These are phyloP conservation scores for Aplysina aerophoba DNA, from an alignment of 37 sponge, comb jelly and placozoan genomes.

Conservation along the genomic window DNA sequence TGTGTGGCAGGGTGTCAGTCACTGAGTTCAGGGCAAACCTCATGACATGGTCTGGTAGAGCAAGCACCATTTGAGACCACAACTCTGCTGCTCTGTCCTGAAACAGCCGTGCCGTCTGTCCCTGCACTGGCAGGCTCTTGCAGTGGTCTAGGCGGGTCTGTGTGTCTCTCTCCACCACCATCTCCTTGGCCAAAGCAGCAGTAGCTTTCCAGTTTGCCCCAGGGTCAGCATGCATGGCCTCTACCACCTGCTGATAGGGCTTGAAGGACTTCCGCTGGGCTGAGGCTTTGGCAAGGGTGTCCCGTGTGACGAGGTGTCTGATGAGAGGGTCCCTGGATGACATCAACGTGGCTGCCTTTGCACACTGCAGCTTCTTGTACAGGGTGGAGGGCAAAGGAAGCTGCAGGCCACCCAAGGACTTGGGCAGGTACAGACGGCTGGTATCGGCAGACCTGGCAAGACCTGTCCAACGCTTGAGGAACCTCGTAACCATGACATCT, in stretches of 20 bases:
- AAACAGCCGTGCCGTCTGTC: not conserved
- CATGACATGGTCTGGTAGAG: not conserved
- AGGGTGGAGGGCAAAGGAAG: constrained; percentile 5
- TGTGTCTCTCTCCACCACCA: not conserved
- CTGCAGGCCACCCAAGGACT: not conserved
- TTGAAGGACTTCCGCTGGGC: not conserved
- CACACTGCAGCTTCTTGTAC: too few relatives aligned
- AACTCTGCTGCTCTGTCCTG: not conserved
- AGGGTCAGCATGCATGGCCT: not conserved
- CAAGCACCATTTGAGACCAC: not conserved
- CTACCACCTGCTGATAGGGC: not conserved
- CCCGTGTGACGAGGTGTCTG: not conserved
- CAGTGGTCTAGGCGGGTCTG: too few relatives aligned
- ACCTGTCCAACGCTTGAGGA: constrained; percentile 32
- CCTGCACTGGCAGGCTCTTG: not conserved
- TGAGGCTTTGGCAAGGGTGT: not conserved
- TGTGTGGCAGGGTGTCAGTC: constrained; percentile 28
- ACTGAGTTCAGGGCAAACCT: constrained; percentile 21
- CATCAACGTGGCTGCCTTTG: not conserved
- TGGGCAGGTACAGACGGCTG: not conserved
- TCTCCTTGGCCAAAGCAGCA: not conserved
- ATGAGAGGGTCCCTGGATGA: not conserved
- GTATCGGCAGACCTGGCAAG: constrained; percentile 7
- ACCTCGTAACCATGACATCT: not conserved
- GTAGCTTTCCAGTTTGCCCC: not conserved